A percentile compares a stretch with the other conserved stretches of the same genome.
phyloP scores from a whole-genome alignment of 2,113 vertebrate genomes.

The Macaca nemestrina region DNA sequence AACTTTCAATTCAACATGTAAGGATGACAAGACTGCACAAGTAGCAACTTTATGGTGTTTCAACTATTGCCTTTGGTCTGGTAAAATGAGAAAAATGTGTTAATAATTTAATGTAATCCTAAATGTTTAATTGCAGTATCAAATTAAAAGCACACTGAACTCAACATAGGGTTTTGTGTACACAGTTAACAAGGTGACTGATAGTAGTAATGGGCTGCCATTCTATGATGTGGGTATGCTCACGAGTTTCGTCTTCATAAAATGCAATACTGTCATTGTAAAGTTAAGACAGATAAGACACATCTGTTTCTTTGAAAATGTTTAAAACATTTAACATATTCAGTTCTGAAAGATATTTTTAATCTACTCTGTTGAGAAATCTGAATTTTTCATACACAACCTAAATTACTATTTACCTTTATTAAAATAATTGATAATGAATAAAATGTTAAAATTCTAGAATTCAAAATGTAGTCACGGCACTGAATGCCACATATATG shows the following conservation, averaged over 20 bases:
- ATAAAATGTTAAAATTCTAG: conserved; percentile 17
- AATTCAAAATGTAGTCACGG: background rate
- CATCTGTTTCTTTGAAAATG: conserved; percentile 13
- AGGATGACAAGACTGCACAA: conserved; percentile 57
- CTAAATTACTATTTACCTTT: background rate
- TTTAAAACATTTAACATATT: conserved; percentile 16
- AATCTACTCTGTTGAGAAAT: background rate
- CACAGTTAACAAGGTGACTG: conserved; percentile 31
- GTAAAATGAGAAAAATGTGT: conserved; percentile 82
- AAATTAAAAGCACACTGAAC: conserved; percentile 79
- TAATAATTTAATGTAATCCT: conserved; percentile 85
- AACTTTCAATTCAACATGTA: conserved; percentile 48
- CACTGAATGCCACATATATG: background rate
- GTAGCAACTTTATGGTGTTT: conserved; percentile 45
- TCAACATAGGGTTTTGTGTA: conserved; percentile 71
- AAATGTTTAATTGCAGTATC: conserved; percentile 84
- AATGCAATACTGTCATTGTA: conserved; percentile 3
- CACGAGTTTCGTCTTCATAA: background rate
- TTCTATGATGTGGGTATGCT: background rate
- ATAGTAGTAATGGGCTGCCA: background rate
- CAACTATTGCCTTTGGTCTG: conserved; percentile 49
- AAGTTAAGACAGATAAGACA: background rate
- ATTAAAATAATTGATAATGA: conserved; percentile 44
- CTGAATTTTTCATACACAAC: conserved; percentile 24
- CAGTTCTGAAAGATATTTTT: conserved; percentile 2